Conservation (phyloP, 53 echinoderm and acorn worm species). For the Crossaster papposus region DNA sequence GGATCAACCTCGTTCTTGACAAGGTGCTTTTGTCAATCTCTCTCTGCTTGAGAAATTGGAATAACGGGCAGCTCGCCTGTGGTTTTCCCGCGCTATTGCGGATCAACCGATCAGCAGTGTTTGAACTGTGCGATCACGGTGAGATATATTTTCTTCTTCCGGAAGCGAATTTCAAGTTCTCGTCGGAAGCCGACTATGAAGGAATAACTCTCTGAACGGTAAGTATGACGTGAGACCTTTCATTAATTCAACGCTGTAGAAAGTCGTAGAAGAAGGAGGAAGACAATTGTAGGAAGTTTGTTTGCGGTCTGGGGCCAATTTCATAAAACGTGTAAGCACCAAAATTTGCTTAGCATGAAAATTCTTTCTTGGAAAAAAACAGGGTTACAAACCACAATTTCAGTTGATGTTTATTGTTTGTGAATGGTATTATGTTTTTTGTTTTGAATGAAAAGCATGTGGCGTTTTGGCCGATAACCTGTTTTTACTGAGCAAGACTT, state of each 20-base stretch:
- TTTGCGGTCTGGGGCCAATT: too few species aligned
- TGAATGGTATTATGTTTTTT: too few species aligned
- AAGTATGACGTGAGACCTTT: background rate
- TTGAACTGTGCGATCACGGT: slow-evolving; percentile 8
- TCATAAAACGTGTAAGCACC: too few species aligned
- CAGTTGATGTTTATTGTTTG: too few species aligned
- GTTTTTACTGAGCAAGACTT: too few species aligned
- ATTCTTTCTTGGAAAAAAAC: too few species aligned
- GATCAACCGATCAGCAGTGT: slow-evolving; percentile 35
- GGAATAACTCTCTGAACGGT: background rate
- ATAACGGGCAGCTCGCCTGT: background rate
- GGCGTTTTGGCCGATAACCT: too few species aligned
- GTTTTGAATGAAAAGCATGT: too few species aligned
- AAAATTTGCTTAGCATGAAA: too few species aligned
- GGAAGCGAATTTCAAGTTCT: background rate
- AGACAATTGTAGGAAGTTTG: background rate
- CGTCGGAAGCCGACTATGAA: background rate
- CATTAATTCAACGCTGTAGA: too few species aligned
- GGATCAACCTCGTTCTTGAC: slow-evolving; percentile 46
- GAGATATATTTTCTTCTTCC: background rate
- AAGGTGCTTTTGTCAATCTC: background rate
- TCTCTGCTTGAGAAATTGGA: slow-evolving; percentile 6
- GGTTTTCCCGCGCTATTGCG: background rate
- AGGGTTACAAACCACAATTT: too few species aligned
- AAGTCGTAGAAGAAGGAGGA: too few species aligned